Percentiles rank a stretch among this genome's conserved stretches.
phyloP scores from a whole-genome alignment of 2,888 invertebrate species.

The Myathropa florea region DNA sequence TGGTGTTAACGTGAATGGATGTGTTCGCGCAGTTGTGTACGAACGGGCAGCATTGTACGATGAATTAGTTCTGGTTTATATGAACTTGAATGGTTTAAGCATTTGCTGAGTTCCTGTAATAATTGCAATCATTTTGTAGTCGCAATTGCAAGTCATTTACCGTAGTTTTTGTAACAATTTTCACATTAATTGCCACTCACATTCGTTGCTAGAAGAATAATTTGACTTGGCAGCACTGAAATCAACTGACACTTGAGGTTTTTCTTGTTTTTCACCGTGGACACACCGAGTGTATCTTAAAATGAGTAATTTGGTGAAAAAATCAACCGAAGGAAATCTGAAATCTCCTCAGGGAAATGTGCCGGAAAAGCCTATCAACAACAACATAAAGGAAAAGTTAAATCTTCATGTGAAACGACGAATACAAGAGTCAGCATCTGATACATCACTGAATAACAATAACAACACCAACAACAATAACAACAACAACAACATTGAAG shows the following conservation, averaged over 20 bases:
- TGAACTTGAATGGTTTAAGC: background rate
- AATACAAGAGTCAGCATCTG: constrained; percentile 74
- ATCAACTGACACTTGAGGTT: constrained; percentile 6
- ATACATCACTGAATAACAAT: constrained; percentile 38
- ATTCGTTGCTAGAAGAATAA: background rate
- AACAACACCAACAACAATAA: background rate
- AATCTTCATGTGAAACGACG: constrained; percentile 79
- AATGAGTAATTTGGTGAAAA: constrained; percentile 46
- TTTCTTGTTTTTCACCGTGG: background rate
- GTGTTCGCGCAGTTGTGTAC: background rate
- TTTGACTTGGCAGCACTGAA: background rate
- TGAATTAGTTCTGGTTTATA: background rate
- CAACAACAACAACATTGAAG: constrained; percentile 38
- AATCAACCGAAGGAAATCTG: constrained; percentile 56
- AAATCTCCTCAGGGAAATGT: constrained; percentile 71
- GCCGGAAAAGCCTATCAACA: constrained; percentile 67
- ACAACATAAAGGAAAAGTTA: constrained; percentile 78
- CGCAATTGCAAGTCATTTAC: too few relatives aligned
- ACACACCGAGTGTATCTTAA: background rate
- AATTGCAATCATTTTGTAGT: too few relatives aligned
- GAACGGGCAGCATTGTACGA: background rate
- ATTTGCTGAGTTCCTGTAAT: too few relatives aligned
- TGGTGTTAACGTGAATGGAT: background rate
- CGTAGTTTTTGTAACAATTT: too few relatives aligned
- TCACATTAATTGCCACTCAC: too few relatives aligned